Base-by-base conservation (phyloP, 1,140 invertebrate species). In the Drosophila kanapiae region DNA sequence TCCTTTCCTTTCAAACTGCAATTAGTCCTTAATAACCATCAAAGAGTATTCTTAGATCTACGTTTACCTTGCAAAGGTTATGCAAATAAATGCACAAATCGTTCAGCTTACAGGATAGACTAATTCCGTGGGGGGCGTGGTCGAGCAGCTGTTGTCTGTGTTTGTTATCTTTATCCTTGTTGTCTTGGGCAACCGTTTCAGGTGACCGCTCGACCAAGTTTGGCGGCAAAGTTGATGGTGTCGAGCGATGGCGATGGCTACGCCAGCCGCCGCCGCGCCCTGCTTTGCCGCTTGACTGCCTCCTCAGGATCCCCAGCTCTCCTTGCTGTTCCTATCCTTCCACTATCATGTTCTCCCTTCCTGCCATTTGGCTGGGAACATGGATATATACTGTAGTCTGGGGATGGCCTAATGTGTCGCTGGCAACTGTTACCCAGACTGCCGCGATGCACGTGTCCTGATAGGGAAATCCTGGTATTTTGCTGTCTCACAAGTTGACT, bases 121-220 rank as follows among this genome's bases (percentile, higher is more conserved):
- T 14, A 38, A 29, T 38, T 37, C 13, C 29, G n/a, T n/a, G 10
- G 54, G 14, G 54, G 63, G 63, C 57, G 57, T 62, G 57, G n/a
- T 27, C 7, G 10, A 59, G 68, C 69, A 72, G 69, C 69, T 72
- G 69, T 69, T 70, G 35, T 70, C 48, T 54, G 48, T 33, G 13
- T 10, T n/a, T 23, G 33, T 11, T 31, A 31, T 45, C 14, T 5
- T 51, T 6, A 9, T 33, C 14, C 18, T 35, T 45, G 63, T 67
- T 63, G 63, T 67, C 58, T 67, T n/a, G 40, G 37, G 67, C 37
- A 72, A 72, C 69, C 35, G 38, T 74, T 60, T 72, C 53, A 49
- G 68, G 45, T 74, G 70, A 72, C 68, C 70, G 70, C 43, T 60
- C 42, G 23, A 67, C 37, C 42, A 27, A 60, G 56, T 65, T 51